These are phyloP conservation scores for Camponotus vicinus DNA, from an alignment of 1,140 invertebrate genomes.

Conservation along the genomic window DNA sequence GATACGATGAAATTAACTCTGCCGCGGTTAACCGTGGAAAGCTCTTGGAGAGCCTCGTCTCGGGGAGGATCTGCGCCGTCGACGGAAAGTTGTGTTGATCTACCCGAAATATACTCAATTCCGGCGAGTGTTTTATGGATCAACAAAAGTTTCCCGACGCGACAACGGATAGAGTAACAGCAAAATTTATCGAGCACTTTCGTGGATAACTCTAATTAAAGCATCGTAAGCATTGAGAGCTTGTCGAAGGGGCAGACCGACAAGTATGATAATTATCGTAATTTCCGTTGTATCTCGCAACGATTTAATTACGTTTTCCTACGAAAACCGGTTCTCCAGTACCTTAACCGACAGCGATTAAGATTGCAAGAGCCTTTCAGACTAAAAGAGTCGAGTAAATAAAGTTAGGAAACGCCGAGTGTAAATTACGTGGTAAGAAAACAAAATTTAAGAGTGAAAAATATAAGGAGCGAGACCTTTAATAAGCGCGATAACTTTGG, in stretches of 20 bases:
- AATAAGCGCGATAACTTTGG: slow-evolving; percentile 2
- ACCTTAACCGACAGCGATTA: not conserved
- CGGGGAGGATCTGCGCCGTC: not conserved
- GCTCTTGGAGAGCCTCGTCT: not conserved
- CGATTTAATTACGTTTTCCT: not conserved
- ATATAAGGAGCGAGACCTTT: not conserved
- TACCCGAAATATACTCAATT: slow-evolving; percentile 51
- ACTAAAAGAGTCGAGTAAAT: not conserved
- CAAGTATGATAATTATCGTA: slow-evolving; percentile 20
- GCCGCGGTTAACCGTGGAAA: slow-evolving; percentile 29
- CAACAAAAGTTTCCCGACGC: slow-evolving; percentile 24
- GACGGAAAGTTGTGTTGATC: slow-evolving; percentile 40
- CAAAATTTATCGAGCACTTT: slow-evolving; percentile 45
- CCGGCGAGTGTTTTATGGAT: slow-evolving; percentile 46
- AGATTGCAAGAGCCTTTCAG: not conserved
- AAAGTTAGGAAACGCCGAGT: not conserved
- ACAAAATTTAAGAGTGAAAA: not conserved
- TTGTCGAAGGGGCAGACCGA: not conserved
- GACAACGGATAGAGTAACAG: not conserved
- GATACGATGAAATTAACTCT: slow-evolving; percentile 51
- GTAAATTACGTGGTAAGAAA: not conserved
- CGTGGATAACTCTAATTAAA: slow-evolving; percentile 28
- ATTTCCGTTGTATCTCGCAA: not conserved
- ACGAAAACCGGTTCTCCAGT: not conserved
- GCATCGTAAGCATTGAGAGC: not conserved